Evolutionary conservation across 2,888 invertebrate species (phyloP), one percentile per base, ranked within the genome.

Genomic region (Polylopha cassiicola): DNA sequence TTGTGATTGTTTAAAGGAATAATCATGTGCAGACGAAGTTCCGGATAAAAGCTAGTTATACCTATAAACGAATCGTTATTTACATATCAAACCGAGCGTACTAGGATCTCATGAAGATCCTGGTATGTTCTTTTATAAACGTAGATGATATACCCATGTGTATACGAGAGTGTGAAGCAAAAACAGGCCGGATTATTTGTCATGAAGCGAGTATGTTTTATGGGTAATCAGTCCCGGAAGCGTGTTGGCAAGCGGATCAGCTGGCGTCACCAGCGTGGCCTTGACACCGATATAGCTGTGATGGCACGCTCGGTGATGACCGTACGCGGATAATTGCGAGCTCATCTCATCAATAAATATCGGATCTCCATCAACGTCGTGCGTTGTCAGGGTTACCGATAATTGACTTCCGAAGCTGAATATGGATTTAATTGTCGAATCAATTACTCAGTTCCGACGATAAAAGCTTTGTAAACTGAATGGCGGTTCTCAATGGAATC

Each of bases 201-300:
- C 38, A 47, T 41, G 43, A 44, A 41, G 43, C 62, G 61, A 36
- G 24, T 21, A 55, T 58, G 53, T 44, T 42, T 48, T 31, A 32
- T 32, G 43, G 58, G n/a, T n/a, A n/a, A n/a, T n/a, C n/a, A n/a
- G n/a, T 78, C 74, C 65, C 78, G 79, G 79, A 81, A 79, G 56
- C 57, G 47, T 44, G 57, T 55, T 53, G 47, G 49, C 49, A 51
- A 50, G 55, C 46, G 53, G 49, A 31, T 13, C 28, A 48, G 51
- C 34, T n/a, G n/a, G n/a, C n/a, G n/a, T n/a, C n/a, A n/a, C n/a
- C n/a, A n/a, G n/a, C 31, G 37, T 28, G 51, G 52, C 82, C 82
- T 82, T 80, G 79, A 76, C 77, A 78, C 52, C 61, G 58, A 64
- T 68, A 53, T 46, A 44, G 13, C 20, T 5, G 20, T 10, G 29